phyloP scores from a whole-genome alignment of 1,140 invertebrate species.

The Zaprionus lachaisei region DNA sequence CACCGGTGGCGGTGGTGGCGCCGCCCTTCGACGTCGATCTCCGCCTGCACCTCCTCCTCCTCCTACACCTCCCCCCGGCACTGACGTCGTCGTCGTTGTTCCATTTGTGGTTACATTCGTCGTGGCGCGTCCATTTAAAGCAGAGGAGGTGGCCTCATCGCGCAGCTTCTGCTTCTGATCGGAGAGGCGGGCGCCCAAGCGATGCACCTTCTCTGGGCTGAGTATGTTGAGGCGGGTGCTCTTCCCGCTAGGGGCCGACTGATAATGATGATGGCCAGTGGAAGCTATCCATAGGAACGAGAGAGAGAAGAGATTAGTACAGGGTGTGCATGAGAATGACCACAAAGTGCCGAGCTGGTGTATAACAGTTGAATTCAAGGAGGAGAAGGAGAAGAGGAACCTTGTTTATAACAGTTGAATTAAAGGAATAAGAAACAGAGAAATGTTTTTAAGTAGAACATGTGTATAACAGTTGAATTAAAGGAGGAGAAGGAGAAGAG shows the following conservation, averaged over 20 bases:
- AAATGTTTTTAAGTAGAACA: too few relatives aligned
- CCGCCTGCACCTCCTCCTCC: constrained; percentile 48
- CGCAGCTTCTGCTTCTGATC: constrained; percentile 77
- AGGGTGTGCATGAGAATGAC: not conserved
- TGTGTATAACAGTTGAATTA: too few relatives aligned
- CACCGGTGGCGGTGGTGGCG: constrained; percentile 60
- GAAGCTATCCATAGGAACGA: constrained; percentile 22
- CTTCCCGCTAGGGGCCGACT: constrained; percentile 7
- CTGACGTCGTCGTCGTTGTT: not conserved
- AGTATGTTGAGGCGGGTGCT: constrained; percentile 71
- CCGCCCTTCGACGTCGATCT: constrained; percentile 24
- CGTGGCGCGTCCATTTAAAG: not conserved
- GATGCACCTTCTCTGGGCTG: constrained; percentile 82
- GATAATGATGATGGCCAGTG: constrained; percentile 35
- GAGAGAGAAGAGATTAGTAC: not conserved
- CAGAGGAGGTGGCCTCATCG: constrained; percentile 49
- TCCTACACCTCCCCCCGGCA: constrained; percentile 42
- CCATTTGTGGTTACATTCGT: not conserved
- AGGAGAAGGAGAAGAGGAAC: too few relatives aligned
- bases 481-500: too few relatives aligned
- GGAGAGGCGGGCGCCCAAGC: constrained; percentile 70
- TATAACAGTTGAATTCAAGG: not conserved
- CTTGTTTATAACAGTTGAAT: too few relatives aligned
- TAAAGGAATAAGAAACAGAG: too few relatives aligned
- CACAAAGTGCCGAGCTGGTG: not conserved